Evolutionary conservation across 2,113 vertebrate genomes (phyloP).

Genomic region (Daubentonia madagascariensis): DNA sequence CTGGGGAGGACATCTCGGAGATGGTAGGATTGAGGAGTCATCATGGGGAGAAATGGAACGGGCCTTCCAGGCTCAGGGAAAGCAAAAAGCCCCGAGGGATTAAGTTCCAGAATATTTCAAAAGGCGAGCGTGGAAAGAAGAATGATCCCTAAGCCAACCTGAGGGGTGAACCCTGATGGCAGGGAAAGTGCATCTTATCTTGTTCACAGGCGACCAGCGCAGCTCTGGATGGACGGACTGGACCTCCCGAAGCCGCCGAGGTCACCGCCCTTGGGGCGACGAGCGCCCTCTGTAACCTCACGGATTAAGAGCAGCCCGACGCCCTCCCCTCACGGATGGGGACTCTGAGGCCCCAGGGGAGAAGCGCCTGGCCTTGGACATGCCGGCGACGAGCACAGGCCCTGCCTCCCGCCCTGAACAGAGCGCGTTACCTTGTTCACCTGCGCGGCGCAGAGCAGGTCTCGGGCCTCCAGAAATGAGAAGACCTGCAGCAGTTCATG

Average conservation of each 20-base stretch:
- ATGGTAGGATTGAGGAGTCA: no score
- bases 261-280: not conserved
- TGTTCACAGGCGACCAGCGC: no score
- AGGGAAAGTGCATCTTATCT: no score
- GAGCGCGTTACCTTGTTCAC: slow-evolving; percentile 67
- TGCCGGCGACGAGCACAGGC: no score
- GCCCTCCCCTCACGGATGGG: no score
- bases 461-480: slow-evolving; percentile 61
- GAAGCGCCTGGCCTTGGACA: not conserved
- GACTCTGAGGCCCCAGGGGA: not conserved
- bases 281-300: not conserved
- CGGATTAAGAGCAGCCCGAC: not conserved
- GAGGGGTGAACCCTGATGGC: no score
- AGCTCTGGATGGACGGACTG: no score
- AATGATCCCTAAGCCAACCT: no score
- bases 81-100: not conserved
- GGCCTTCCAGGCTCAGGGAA: not conserved
- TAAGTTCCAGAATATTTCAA: not conserved
- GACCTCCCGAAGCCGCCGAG: no score
- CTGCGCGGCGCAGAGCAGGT: slow-evolving; percentile 66
- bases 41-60: no score
- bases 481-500: slow-evolving; percentile 66
- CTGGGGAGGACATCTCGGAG: no score
- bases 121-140: not conserved
- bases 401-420: no score